phyloP scores from a whole-genome alignment of 2,113 vertebrate genomes.

The Leucosticte australis region DNA sequence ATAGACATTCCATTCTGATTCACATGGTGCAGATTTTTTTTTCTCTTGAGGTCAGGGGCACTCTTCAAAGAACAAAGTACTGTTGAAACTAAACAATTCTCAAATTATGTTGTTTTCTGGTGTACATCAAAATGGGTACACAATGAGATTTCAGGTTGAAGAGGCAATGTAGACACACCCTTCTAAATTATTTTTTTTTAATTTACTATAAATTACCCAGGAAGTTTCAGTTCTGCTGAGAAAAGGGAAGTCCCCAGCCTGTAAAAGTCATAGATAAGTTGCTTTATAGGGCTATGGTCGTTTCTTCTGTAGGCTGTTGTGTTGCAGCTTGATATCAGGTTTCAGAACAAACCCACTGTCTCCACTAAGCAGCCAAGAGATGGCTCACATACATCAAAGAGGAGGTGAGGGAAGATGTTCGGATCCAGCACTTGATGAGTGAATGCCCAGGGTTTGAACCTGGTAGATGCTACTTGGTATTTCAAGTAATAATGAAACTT shows the following conservation, averaged over 20 bases:
- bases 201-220: not conserved
- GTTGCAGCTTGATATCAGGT: not conserved
- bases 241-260: not conserved
- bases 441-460: not conserved
- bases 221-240: not conserved
- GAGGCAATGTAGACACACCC: not conserved
- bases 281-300: not conserved
- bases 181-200: not conserved
- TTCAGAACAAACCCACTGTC: not conserved
- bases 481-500: not conserved
- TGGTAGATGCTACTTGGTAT: not conserved
- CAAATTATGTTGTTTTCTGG: not conserved
- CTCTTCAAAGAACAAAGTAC: not conserved
- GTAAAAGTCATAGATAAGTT: not conserved
- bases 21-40: not conserved
- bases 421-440: not conserved
- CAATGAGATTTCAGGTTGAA: not conserved
- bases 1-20: not conserved
- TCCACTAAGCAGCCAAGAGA: not conserved
- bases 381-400: not conserved
- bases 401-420: not conserved
- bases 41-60: not conserved
- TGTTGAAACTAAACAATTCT: not conserved
- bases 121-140: not conserved
- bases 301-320: not conserved